Conservation (phyloP, 2,888 invertebrate species). For the Ceramica pisi region DNA sequence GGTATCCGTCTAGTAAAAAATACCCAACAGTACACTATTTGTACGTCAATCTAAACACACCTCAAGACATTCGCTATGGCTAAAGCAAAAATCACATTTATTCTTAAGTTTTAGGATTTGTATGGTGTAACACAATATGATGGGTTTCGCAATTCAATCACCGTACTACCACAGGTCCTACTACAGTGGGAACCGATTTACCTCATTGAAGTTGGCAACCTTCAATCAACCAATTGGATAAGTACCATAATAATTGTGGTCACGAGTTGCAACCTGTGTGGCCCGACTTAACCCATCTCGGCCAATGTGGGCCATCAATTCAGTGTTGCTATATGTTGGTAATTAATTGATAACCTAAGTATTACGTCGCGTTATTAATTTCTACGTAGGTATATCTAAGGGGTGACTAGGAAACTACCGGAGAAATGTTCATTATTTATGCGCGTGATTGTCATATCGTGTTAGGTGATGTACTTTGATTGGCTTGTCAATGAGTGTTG, state of each 20-base stretch:
- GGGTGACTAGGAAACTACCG: constrained; percentile 22
- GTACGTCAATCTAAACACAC: background rate
- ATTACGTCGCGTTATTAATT: constrained; percentile 25
- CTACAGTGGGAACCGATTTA: constrained; percentile 38
- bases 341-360: constrained; percentile 47
- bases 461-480: background rate
- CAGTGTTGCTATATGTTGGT: background rate
- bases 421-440: constrained; percentile 21
- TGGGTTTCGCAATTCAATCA: constrained; percentile 57
- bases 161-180: constrained; percentile 6
- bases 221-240: constrained; percentile 49
- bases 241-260: constrained; percentile 16
- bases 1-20: background rate
- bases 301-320: background rate
- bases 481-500: background rate
- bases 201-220: constrained; percentile 40
- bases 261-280: constrained; percentile 29
- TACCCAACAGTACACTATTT: background rate
- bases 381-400: constrained; percentile 10
- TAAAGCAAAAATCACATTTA: constrained; percentile 39
- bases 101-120: constrained; percentile 31
- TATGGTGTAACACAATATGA: constrained; percentile 40
- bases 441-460: background rate
- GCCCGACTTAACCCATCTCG: background rate
- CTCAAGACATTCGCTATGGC: constrained; percentile 13